Percentiles rank a stretch among this genome's conserved stretches.
These are phyloP conservation scores for Andrena haemorrhoa DNA, from an alignment of 2,888 invertebrate species.

Conservation along the genomic window DNA sequence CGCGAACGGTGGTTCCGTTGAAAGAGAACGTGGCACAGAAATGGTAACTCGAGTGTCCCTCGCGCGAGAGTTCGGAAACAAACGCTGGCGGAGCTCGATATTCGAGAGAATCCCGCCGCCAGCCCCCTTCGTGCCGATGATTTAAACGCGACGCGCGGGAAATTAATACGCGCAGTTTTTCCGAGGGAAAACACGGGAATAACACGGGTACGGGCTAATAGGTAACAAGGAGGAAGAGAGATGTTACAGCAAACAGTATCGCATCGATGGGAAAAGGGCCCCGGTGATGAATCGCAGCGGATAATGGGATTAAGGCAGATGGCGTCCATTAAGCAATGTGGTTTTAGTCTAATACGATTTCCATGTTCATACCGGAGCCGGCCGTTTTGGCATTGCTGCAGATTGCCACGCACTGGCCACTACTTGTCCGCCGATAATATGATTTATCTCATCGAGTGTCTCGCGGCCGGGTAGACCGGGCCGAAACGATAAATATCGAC, in stretches of 20 bases:
- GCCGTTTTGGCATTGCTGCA: slow-evolving; percentile 66
- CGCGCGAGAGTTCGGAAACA: background rate
- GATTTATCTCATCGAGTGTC: slow-evolving; percentile 72
- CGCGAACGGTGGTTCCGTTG: too few relatives aligned
- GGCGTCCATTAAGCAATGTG: slow-evolving; percentile 67
- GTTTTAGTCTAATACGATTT: slow-evolving; percentile 71
- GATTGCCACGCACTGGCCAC: slow-evolving; percentile 69
- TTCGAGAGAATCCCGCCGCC: background rate
- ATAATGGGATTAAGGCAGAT: slow-evolving; percentile 63
- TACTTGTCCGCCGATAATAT: slow-evolving; percentile 75
- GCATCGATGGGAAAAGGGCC: slow-evolving; percentile 37
- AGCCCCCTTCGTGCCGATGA: background rate
- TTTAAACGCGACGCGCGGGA: slow-evolving; percentile 7
- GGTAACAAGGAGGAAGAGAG: slow-evolving; percentile 36
- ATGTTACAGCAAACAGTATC: slow-evolving; percentile 53
- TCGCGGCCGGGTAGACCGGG: slow-evolving; percentile 47
- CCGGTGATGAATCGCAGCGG: slow-evolving; percentile 52
- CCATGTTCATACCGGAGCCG: slow-evolving; percentile 56
- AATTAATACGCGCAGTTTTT: slow-evolving; percentile 2
- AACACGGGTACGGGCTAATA: slow-evolving; percentile 14
- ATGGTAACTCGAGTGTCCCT: background rate
- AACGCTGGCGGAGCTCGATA: background rate
- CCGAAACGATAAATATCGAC: slow-evolving; percentile 72
- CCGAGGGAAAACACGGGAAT: background rate
- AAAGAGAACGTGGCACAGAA: background rate